Evolutionary conservation across 2,888 invertebrate genomes (phyloP), one percentile per base, ranked within the genome.

Genomic region (Tinea trinotella): DNA sequence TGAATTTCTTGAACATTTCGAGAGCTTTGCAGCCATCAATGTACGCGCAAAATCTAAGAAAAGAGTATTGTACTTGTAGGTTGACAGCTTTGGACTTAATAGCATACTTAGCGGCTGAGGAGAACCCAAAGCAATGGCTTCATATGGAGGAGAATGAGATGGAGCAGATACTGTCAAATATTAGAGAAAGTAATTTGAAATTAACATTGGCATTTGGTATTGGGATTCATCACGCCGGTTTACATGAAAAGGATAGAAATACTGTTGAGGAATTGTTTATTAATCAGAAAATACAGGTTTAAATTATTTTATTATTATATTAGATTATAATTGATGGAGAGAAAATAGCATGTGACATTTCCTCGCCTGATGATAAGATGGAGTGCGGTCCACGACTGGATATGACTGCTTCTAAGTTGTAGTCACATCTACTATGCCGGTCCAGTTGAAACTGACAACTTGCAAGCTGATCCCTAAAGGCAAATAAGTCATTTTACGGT

Each of bases 211-310:
- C 97, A 0, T 99, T 99, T 79, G 99, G 99, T 1, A 98, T 99
- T 60, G 99, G 99, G 1, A 91, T 99, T 63, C 99, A 99, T 85
- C 99, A 99, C 81, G 99, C 99, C 15, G 99, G 99, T 53, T 83
- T 99, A 55, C 94, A 96, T 62, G 98, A 99, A 60, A 89, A 91
- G 57, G 99, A 99, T 74, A 88, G 99, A 44, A 93, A 90, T 67
- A 90, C 93, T 1, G 96, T 97, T 0, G 99, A 99, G 71, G 95
- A 98, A 69, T 82, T 99, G 48, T 99, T 98, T 76, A 92, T 96
- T 22, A 93, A 96, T 75, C 94, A 95, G 62, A 98, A 97, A 74
- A 99, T 99, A 70, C 98, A 98, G 89, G 93, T 93, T 30, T 30
- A 13, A 22, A 48, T 52, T 50, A n/a, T 17, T 12, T 15, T 46